phyloP scores from a whole-genome alignment of 2,888 invertebrate species.

The Caenorhabditis afra region DNA sequence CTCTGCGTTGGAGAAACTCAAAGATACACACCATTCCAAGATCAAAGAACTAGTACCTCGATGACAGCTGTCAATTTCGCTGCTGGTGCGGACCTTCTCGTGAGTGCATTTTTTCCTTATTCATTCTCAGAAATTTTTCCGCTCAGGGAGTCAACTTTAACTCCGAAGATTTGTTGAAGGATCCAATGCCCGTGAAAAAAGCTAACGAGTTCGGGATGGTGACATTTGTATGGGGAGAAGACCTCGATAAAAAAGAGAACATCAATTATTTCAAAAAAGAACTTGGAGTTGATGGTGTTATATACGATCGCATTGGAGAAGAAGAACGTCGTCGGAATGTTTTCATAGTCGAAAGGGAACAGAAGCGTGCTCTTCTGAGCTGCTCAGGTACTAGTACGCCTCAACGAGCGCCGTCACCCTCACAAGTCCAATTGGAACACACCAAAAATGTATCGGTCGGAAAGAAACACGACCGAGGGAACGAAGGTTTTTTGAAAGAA shows the following conservation, averaged over 20 bases:
- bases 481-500: background rate
- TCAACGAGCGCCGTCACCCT: conserved; percentile 47
- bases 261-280: conserved; percentile 91
- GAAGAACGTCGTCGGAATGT: conserved; percentile 75
- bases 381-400: conserved; percentile 57
- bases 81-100: conserved; percentile 70
- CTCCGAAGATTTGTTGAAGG: conserved; percentile 90
- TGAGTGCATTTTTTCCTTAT: too few relatives aligned
- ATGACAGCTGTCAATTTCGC: conserved; percentile 79
- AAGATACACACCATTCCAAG: conserved; percentile 87
- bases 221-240: conserved; percentile 97
- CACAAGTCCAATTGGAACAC: conserved; percentile 29
- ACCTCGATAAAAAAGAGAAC: conserved; percentile 90
- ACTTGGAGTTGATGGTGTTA: conserved; percentile 94
- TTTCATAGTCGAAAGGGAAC: conserved; percentile 77
- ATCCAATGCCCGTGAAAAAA: conserved; percentile 83
- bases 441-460: too few relatives aligned
- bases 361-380: conserved; percentile 67
- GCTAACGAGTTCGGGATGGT: conserved; percentile 88
- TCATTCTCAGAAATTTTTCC: conserved; percentile 72
- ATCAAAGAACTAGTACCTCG: conserved; percentile 72
- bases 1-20: conserved; percentile 88
- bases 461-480: too few relatives aligned
- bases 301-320: conserved; percentile 87
- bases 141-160: conserved; percentile 89